Base-by-base conservation (phyloP, 2,797 vertebrate genomes). In the Lophotriccus pileatus region DNA sequence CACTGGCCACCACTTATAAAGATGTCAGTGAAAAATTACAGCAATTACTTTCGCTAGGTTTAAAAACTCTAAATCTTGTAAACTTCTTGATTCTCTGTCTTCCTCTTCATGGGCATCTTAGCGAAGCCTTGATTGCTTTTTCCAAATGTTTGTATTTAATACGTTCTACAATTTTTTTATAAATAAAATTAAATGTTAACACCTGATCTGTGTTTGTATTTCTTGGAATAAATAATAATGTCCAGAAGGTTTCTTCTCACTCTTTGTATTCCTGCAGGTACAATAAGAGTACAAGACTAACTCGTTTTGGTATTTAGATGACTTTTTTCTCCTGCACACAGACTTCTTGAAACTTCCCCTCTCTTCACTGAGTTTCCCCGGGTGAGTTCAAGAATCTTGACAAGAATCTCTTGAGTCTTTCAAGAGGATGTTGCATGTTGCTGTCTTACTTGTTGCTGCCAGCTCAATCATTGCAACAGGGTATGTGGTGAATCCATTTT, bases 121-220 rank as follows among this genome's bases (percentile, higher is more conserved):
- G 86, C 0, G 18, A 94, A 95, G 90, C 92, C 93, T 93, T 56
- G 80, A 93, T 83, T 93, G 90, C 66, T 87, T 90, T 95, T 92
- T 83, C 94, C 66, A 89, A n/a, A 94, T 68, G 93, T 88, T 88
- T 97, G 90, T 96, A 95, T 96, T 97, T 95, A 95, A 96, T 97
- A 93, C 14, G 58, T 95, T 76, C 90, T 96, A 85, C 60, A 73
- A 25, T 86, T 75, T 89, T 95, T 98, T 91, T 73, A 88, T 96
- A 96, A 97, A 96, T 97, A 96, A 97, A 98, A 95, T 64, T 89
- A 87, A 96, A 49, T 94, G 84, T 81, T 91, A 73, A 92, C 94
- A 90, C 64, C 73, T 87, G 52, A 84, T 62, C 72, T 89, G 50
- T 19, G 43, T 63, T 52, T 60, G 55, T 74, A 24, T 94, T 93